These are phyloP conservation scores for Mionectes macconnelli DNA, from an alignment of 2,113 vertebrate species.

Conservation along the genomic window DNA sequence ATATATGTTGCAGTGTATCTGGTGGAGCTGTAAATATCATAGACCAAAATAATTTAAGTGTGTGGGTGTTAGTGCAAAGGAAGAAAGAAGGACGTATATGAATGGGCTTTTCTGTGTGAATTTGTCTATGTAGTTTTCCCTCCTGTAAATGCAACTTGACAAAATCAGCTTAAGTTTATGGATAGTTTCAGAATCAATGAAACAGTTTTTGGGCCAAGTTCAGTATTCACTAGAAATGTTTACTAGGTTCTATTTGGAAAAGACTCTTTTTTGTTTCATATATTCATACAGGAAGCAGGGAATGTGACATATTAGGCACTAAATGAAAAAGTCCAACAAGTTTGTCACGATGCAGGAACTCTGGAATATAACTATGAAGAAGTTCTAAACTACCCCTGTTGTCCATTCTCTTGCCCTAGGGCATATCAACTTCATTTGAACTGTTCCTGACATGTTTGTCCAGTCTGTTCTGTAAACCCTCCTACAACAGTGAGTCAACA, in stretches of 20 bases:
- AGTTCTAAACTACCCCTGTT: not conserved
- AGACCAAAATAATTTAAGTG: conserved; percentile 43
- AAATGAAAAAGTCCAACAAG: not conserved
- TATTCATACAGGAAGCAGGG: not conserved
- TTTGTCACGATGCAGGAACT: not conserved
- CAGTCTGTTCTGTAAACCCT: not conserved
- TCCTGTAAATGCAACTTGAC: not conserved
- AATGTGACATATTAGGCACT: not conserved
- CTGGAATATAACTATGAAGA: not conserved
- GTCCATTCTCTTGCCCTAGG: not conserved
- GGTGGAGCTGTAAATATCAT: conserved; percentile 14
- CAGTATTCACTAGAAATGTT: not conserved
- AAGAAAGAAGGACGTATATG: not conserved
- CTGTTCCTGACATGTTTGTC: not conserved
- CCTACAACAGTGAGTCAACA: not conserved
- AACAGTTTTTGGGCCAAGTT: not conserved
- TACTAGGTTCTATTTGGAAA: not conserved
- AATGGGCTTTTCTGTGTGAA: not conserved
- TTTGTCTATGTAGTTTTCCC: not conserved
- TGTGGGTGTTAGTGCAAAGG: not conserved
- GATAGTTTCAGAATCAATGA: not conserved
- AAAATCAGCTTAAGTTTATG: not conserved
- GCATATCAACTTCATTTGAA: not conserved
- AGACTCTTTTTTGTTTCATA: not conserved
- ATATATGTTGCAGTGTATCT: not conserved